phyloP scores from a whole-genome alignment of 30 jellyfish, hydroid and myxozoan species.

The Rhopilema esculentum region DNA sequence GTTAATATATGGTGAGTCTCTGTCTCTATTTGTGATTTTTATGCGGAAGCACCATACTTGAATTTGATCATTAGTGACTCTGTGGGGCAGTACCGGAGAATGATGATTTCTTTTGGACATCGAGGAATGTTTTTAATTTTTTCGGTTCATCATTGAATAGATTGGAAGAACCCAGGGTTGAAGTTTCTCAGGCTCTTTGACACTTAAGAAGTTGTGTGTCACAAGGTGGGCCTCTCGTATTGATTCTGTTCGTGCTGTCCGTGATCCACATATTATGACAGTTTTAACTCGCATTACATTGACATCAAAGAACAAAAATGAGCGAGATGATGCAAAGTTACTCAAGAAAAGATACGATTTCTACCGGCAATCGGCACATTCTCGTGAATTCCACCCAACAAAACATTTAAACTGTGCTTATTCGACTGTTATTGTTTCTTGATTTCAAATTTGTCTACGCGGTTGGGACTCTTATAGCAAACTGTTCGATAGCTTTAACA shows the following conservation, averaged over 20 bases:
- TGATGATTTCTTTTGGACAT: slow-evolving; percentile 30
- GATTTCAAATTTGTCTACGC: neutral
- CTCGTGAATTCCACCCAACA: slow-evolving; percentile 19
- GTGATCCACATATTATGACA: slow-evolving; percentile 56
- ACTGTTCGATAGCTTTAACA: slow-evolving; percentile 3
- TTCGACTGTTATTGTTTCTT: slow-evolving; percentile 6
- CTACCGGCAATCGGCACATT: slow-evolving; percentile 12
- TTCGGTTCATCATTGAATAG: slow-evolving; percentile 30
- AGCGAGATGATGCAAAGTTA: no score
- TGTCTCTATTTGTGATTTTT: no score
- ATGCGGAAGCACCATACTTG: no score
- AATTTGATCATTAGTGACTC: slow-evolving; percentile 7
- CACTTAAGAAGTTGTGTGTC: slow-evolving; percentile 23
- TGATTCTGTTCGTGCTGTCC: slow-evolving; percentile 59
- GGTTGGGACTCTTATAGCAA: slow-evolving; percentile 28
- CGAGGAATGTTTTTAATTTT: slow-evolving; percentile 9
- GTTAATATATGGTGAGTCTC: no score
- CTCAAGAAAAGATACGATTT: slow-evolving; percentile 9
- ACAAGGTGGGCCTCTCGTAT: slow-evolving; percentile 51
- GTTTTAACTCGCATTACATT: no score
- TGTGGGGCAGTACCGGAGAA: slow-evolving; percentile 43
- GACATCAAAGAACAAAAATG: slow-evolving; percentile 11
- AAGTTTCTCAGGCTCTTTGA: slow-evolving; percentile 7
- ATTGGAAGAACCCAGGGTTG: slow-evolving; percentile 42
- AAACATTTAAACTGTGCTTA: neutral